Evolutionary conservation across 2,113 vertebrate species (phyloP).

Genomic region (Excalfactoria chinensis): DNA sequence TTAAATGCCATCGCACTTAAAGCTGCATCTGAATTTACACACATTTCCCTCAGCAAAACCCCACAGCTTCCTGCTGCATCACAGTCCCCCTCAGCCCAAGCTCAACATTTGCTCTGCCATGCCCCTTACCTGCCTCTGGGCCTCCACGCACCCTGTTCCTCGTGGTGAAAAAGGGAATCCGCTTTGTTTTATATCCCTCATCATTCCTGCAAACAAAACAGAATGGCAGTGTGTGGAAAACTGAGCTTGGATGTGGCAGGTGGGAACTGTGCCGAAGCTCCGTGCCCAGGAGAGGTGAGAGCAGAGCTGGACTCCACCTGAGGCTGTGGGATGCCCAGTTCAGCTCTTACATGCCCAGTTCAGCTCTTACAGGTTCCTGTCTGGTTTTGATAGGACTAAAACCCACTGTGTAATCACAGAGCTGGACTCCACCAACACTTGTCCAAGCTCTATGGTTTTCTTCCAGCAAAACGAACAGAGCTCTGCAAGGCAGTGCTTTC

Average conservation of each 20-base stretch:
- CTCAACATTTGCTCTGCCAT: neutral
- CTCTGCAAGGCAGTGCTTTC: neutral
- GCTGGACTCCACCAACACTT: neutral
- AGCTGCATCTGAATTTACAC: neutral
- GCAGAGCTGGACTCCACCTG: neutral
- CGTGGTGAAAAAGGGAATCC: conserved; percentile 87
- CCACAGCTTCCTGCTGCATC: neutral
- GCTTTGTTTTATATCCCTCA: conserved; percentile 84
- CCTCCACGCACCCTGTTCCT: conserved; percentile 84
- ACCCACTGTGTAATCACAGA: neutral
- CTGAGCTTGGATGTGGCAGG: neutral
- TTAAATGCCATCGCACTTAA: neutral
- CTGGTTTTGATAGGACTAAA: neutral
- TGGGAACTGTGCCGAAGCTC: neutral
- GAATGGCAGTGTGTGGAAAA: neutral
- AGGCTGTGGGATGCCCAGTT: neutral
- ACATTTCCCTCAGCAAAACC: neutral
- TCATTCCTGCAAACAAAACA: conserved; percentile 79
- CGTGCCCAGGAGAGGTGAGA: fast-evolving
- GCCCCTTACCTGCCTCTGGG: conserved; percentile 84
- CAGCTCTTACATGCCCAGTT: neutral
- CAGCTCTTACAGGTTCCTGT: neutral
- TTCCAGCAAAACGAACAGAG: conserved; percentile 4
- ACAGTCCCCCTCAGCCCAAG: neutral
- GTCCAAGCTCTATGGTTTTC: conserved; percentile 1